Evolutionary conservation across 2,888 invertebrate genomes (phyloP).

Genomic region (Idaea straminata): DNA sequence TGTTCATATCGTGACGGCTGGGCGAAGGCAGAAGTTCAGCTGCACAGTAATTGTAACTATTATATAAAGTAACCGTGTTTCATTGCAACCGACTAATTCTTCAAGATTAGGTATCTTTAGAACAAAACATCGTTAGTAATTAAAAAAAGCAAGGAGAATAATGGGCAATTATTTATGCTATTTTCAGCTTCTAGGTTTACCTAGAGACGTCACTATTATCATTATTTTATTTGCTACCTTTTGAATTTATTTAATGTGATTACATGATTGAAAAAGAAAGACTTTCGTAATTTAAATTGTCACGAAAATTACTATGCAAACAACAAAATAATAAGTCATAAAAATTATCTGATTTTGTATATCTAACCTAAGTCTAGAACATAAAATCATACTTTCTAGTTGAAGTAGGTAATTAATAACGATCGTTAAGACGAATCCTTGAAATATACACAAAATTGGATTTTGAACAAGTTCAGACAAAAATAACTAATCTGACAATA

Average conservation of each 20-base stretch:
- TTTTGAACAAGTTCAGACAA: too few relatives aligned
- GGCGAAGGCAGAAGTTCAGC: slow-evolving; percentile 53
- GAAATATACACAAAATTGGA: neutral
- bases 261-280: neutral
- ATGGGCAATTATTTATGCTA: neutral
- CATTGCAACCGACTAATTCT: slow-evolving; percentile 25
- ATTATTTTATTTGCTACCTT: neutral
- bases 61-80: slow-evolving; percentile 48
- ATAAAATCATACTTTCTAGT: neutral
- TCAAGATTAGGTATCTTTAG: neutral
- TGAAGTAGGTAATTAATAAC: neutral
- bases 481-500: too few relatives aligned
- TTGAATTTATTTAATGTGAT: neutral
- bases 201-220: neutral
- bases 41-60: slow-evolving; percentile 50
- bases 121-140: neutral
- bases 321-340: neutral
- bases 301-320: neutral
- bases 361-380: neutral
- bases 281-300: neutral
- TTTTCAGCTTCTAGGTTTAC: neutral
- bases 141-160: neutral
- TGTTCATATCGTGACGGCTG: slow-evolving; percentile 53
- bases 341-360: neutral
- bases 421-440: neutral